phyloP scores from a whole-genome alignment of 2,888 invertebrate species.

The Cotesia congregata region DNA sequence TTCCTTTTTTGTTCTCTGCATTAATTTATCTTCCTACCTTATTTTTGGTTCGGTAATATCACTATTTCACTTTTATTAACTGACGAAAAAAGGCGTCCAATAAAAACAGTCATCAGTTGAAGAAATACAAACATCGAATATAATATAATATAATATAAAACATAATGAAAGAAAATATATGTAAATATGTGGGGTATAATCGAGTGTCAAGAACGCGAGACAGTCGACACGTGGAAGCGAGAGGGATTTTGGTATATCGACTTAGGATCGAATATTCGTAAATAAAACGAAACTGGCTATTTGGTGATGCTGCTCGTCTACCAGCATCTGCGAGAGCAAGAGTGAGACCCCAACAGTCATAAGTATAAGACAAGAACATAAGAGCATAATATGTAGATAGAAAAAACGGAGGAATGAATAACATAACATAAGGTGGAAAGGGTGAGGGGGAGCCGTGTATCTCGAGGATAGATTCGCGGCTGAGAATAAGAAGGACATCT shows the following conservation, averaged over 20 bases:
- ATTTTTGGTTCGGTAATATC: conserved; percentile 46
- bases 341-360: background rate
- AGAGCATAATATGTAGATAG: background rate
- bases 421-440: background rate
- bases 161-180: conserved; percentile 10
- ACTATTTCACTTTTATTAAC: conserved; percentile 51
- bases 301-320: too few species aligned
- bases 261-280: conserved; percentile 23
- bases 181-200: conserved; percentile 11
- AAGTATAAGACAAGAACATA: conserved; percentile 4
- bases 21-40: too few species aligned
- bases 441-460: background rate
- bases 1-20: too few species aligned
- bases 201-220: conserved; percentile 16
- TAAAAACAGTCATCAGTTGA: background rate
- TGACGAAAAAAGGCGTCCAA: background rate
- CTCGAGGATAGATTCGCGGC: conserved; percentile 63
- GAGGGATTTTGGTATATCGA: conserved; percentile 27
- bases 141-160: too few species aligned
- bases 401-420: background rate
- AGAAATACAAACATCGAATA: background rate
- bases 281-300: background rate
- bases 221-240: conserved; percentile 31
- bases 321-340: background rate
- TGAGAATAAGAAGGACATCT: conserved; percentile 51